Base-by-base conservation (phyloP, 2,113 vertebrate genomes). In the Brachyistius frenatus region DNA sequence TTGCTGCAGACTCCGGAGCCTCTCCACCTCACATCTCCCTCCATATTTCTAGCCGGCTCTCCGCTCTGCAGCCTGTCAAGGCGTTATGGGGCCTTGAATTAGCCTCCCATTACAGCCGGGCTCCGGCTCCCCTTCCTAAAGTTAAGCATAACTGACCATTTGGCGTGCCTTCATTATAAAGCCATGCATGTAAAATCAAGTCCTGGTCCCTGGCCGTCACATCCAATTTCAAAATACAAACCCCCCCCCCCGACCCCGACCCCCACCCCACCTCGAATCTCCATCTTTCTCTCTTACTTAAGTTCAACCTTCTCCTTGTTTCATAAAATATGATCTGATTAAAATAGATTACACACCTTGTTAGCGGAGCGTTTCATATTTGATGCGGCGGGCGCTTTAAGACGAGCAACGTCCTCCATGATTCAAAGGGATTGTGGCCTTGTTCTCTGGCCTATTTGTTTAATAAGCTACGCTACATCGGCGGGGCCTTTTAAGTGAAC, bases 341-440 rank as follows among this genome's bases (percentile, higher is more conserved):
- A 92, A 90, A 92, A 87, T 78, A 88, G 89, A 92, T 92, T 92
- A 92, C 89, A 88, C 91, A 91, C 92, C 92, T 92, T 91, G 92
- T 93, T 93, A 92, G 89, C 74, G 2, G 86, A 90, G 88, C 82
- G 80, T 81, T 91, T 87, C 90, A 88, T 90, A 92, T 93, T 88
- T 90, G 85, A 89, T 89, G 54, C 53, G n/a, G 85, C 14, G 68
- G 23, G 68, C 5, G 85, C 81, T 72, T 77, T 57, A 78, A 78
- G 90, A 86, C 69, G 35, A 80, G 55, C 73, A 73, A 36, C 84
- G 82, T 86, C 78, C 65, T 85, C 66, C 72, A 72, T 90, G 86
- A 90, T 92, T 92, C 88, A 91, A 88, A 89, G 84, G 32, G 76
- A 80, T 60, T 67, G 78, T 73, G 88, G 91, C 87, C 91, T 90